Evolutionary conservation across 2,797 vertebrate genomes (phyloP).

Genomic region (Hippoglossus hippoglossus): DNA sequence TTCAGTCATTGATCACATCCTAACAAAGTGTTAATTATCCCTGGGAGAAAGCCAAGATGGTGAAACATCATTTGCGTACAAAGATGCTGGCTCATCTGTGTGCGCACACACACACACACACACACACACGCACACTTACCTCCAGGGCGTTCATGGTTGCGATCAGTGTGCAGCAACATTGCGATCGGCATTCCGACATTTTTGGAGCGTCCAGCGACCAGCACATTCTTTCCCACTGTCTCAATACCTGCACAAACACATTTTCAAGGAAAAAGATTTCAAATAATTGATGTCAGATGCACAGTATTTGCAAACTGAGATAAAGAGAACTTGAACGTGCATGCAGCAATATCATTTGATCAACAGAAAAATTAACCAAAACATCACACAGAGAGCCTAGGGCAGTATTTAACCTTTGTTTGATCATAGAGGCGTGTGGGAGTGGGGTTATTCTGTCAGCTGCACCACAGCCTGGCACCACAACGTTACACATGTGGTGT

Average conservation of each 20-base stretch:
- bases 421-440: slow-evolving; percentile 14
- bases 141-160: slow-evolving; percentile 90
- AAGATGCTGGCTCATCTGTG: slow-evolving; percentile 3
- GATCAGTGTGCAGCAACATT: slow-evolving; percentile 92
- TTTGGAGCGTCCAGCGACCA: slow-evolving; percentile 93
- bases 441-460: neutral
- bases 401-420: neutral
- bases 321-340: neutral
- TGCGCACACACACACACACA: neutral
- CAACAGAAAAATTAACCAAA: neutral
- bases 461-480: slow-evolving; percentile 26
- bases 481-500: neutral
- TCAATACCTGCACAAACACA: slow-evolving; percentile 70
- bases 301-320: neutral
- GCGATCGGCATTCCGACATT: slow-evolving; percentile 96
- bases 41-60: slow-evolving; percentile 46
- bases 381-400: neutral
- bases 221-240: slow-evolving; percentile 91
- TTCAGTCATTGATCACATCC: slow-evolving; percentile 19
- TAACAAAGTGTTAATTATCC: neutral
- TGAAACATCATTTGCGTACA: slow-evolving; percentile 34
- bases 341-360: neutral
- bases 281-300: neutral
- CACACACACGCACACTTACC: slow-evolving; percentile 79
- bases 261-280: slow-evolving; percentile 15